Base-by-base conservation (phyloP, 2,113 vertebrate species). In the Chrysochloris asiatica region DNA sequence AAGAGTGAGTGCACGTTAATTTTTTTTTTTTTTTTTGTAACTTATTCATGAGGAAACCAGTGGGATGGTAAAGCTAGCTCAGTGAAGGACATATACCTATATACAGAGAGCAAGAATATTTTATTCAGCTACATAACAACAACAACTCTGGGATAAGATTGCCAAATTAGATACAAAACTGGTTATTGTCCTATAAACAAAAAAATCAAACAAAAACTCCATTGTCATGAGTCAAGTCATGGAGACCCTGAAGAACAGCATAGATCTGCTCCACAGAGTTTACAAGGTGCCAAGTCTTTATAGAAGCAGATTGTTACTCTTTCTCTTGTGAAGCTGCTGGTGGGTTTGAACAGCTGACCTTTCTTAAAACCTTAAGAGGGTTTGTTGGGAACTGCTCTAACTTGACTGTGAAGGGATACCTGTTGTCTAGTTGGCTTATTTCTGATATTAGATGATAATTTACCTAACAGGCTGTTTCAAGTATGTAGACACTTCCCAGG, bases 371-470 rank as follows among this genome's bases (percentile, higher is more conserved):
- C 85, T 91, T 8, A 28, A 45, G 54, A 82, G 82, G 93, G 36
- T 93, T 92, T 69, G 47, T 76, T 45, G 90, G 91, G 72, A n/a
- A 48, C 0, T 7, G 45, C 45, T 41, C 28, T 8, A 54, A 43
- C 88, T 82, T 91, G 93, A 91, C 85, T 95, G 94, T 93, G 96
- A 88, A 92, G 89, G 85, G 85, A 91, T 75, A 10, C 61, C 3
- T 3, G 72, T 85, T 91, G 81, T 89, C 89, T 94, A 3, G 63
- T 67, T 71, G 81, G 81, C 78, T 93, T 45, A 59, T 79, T 94
- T 92, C 81, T 82, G 79, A 45, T 9, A 38, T 54, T 43, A 56
- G 87, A 45, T 78, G 87, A 45, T 78, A 75, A 45, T 85, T 82
- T 77, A 71, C 84, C 92, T 92, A 91, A 78, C 94, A 59, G 89